A percentile compares a stretch with the other conserved stretches of the same genome.
phyloP scores from a whole-genome alignment of 2,888 invertebrate species.

The Rotaria magnacalcarata region DNA sequence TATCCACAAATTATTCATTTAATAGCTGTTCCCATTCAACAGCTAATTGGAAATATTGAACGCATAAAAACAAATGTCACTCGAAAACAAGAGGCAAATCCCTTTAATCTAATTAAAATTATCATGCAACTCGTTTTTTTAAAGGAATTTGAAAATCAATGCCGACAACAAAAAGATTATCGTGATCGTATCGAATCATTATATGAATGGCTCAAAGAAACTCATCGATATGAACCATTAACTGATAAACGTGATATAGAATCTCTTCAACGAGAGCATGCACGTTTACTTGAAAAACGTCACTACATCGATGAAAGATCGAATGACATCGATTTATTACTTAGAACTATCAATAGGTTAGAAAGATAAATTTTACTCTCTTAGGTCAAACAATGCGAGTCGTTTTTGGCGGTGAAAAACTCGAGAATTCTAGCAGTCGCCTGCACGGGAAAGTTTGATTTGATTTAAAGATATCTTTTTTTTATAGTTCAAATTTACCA shows the following conservation, averaged over 20 bases:
- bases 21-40: not conserved
- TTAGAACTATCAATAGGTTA: not conserved
- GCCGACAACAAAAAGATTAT: constrained; percentile 15
- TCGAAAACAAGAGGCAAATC: not conserved
- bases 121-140: not conserved
- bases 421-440: no score
- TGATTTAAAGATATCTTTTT: not conserved
- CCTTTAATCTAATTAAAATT: not conserved
- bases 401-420: no score
- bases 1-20: constrained; percentile 2
- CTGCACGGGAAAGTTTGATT: no score
- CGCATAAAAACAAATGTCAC: not conserved
- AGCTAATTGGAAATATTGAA: constrained; percentile 3
- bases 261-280: constrained; percentile 24
- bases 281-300: not conserved
- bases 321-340: not conserved
- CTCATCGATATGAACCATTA: constrained; percentile 32
- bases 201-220: constrained; percentile 26
- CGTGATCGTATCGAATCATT: not conserved
- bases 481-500: not conserved
- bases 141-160: constrained; percentile 30
- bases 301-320: not conserved
- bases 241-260: constrained; percentile 31
- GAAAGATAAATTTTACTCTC: not conserved
- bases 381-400: not conserved